A percentile compares a stretch with the other conserved stretches of the same genome.
phyloP scores from a whole-genome alignment of 2,113 vertebrate species.

The Oriolus oriolus region DNA sequence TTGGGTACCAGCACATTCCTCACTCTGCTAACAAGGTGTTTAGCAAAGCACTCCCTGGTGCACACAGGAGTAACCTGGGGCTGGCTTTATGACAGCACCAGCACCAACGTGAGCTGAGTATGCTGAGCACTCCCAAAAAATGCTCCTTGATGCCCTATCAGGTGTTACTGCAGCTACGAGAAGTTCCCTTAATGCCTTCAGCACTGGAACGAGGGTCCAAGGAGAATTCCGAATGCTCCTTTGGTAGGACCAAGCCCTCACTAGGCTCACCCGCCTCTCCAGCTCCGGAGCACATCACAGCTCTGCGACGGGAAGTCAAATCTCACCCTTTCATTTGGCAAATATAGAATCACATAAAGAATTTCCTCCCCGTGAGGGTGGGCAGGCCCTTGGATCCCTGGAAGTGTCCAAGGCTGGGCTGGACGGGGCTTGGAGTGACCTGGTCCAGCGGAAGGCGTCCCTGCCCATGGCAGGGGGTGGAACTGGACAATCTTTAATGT shows the following conservation, averaged over 20 bases:
- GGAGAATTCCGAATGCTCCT: fast-evolving
- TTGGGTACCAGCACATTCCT: background rate
- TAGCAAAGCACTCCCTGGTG: background rate
- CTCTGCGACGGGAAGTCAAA: fast-evolving
- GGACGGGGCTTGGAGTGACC: fast-evolving
- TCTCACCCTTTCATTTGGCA: background rate
- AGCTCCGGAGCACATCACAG: fast-evolving
- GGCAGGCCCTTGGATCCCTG: background rate
- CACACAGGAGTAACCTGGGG: background rate
- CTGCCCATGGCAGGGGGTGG: background rate
- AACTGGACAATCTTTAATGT: background rate
- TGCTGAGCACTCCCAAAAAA: background rate
- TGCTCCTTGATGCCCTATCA: fast-evolving
- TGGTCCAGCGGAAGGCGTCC: fast-evolving
- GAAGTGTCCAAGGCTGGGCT: background rate
- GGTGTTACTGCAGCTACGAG: background rate
- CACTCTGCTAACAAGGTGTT: fast-evolving
- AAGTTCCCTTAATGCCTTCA: background rate
- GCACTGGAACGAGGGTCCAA: fast-evolving
- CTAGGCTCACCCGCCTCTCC: background rate
- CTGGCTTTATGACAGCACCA: background rate
- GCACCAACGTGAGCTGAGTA: fast-evolving
- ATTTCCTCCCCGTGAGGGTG: background rate
- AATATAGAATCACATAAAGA: background rate
- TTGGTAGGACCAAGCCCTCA: background rate